Evolutionary conservation across 2,797 vertebrate genomes (phyloP).

Genomic region (Xenops minutus): DNA sequence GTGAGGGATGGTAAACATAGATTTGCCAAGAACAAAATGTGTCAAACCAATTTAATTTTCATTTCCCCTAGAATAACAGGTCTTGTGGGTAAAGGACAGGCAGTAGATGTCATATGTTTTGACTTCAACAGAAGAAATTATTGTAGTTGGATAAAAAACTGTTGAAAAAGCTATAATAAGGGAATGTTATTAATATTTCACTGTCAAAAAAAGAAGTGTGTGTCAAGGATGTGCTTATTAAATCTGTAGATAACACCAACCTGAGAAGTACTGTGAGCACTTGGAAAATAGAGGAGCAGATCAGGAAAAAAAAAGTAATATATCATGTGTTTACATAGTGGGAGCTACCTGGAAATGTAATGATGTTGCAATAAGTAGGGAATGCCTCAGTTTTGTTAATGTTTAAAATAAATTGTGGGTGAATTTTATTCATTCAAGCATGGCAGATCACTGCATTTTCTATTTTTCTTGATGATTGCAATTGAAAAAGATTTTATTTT

Average conservation of each 20-base stretch:
- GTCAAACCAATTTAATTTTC: conserved; percentile 35
- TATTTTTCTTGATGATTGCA: neutral
- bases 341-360: neutral
- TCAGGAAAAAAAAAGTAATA: neutral
- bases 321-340: neutral
- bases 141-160: neutral
- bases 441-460: neutral
- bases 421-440: too few relatives aligned
- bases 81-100: neutral
- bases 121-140: conserved; percentile 1
- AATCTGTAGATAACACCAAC: neutral
- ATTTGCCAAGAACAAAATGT: conserved; percentile 28
- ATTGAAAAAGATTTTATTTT: neutral
- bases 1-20: neutral
- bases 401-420: neutral
- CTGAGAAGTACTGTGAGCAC: neutral
- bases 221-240: conserved; percentile 24
- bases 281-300: neutral
- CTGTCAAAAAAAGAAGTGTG: neutral
- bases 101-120: conserved; percentile 11
- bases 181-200: conserved; percentile 12
- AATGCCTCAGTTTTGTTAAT: neutral
- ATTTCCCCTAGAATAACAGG: neutral
- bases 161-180: neutral
- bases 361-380: neutral